Conservation (phyloP, 2,113 vertebrate genomes). For the Dolichotis patagonum region DNA sequence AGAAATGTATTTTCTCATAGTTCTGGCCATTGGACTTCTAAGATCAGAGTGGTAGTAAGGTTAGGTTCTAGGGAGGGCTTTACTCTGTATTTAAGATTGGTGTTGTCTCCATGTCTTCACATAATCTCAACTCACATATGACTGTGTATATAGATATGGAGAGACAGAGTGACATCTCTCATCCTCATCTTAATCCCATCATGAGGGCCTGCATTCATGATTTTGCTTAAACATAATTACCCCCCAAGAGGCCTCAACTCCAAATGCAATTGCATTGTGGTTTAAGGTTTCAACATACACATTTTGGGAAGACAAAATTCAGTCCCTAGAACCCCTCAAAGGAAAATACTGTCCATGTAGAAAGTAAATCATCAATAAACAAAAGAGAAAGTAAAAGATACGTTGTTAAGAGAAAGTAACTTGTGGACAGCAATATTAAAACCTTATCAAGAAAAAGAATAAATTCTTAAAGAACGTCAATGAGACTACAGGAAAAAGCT, state of each 20-base stretch:
- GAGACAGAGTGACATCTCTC: not conserved
- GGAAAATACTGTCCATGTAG: not conserved
- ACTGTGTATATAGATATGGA: not conserved
- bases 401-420: constrained; percentile 6
- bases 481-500: constrained; percentile 43
- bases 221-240: not conserved
- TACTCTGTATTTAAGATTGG: not conserved
- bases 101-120: not conserved
- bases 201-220: not conserved
- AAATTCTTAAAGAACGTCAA: constrained; percentile 25
- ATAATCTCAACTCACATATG: not conserved
- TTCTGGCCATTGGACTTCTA: not conserved
- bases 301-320: not conserved
- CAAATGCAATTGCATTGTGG: not conserved
- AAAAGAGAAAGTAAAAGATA: not conserved
- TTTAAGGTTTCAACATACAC: not conserved
- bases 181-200: not conserved
- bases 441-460: not conserved
- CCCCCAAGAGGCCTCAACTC: not conserved
- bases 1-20: not conserved
- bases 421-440: constrained; percentile 3
- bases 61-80: not conserved
- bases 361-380: constrained; percentile 17
- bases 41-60: not conserved
- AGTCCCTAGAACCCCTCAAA: not conserved